Base-by-base conservation (phyloP, 2,888 invertebrate genomes). In the Blomia tropicalis region DNA sequence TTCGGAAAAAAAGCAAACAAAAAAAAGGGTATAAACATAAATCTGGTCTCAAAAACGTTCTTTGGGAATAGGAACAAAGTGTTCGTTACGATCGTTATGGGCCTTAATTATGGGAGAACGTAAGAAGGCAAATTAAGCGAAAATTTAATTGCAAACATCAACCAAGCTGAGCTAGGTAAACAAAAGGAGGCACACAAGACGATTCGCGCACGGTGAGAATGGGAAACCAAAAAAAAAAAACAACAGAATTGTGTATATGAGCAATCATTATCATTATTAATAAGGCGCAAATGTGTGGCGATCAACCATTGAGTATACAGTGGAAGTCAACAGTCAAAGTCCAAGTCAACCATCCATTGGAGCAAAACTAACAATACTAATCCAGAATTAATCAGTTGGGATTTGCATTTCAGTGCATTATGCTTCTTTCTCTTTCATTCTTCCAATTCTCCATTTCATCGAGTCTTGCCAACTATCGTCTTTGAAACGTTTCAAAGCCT, bases 61-160 rank as follows among this genome's bases (percentile, higher is more conserved):
- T 36, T 36, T 7, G 36, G 41, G 41, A 41, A n/a, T 14, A 47
- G 51, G 51, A 47, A 47, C 22, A 14, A 47, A 47, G 27, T 47
- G 51, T 47, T 47, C 51, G n/a, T 47, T 47, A 47, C 51, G 51
- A 47, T 47, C 51, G 51, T 47, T 47, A 47, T 47, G 7, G n/a
- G n/a, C 22, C 7, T 47, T 47, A 47, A 47, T 47, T 47, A 47
- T 47, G 11, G 7, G 7, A n/a, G n/a, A n/a, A n/a, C n/a, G n/a
- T 47, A 47, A 47, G 51, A 47, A 47, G 51, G 7, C 51, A 47
- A 47, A 47, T 47, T 47, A 47, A 47, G 51, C 51, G 51, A 47
- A 47, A 47, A 47, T 47, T 47, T 47, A 47, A 47, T 47, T 47
- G 51, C 7, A 47, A 47, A 47, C 51, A 47, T 11, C 7, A 47